phyloP scores from a whole-genome alignment of 30 jellyfish, hydroid and myxozoan species.

The Aurelia sp. region DNA sequence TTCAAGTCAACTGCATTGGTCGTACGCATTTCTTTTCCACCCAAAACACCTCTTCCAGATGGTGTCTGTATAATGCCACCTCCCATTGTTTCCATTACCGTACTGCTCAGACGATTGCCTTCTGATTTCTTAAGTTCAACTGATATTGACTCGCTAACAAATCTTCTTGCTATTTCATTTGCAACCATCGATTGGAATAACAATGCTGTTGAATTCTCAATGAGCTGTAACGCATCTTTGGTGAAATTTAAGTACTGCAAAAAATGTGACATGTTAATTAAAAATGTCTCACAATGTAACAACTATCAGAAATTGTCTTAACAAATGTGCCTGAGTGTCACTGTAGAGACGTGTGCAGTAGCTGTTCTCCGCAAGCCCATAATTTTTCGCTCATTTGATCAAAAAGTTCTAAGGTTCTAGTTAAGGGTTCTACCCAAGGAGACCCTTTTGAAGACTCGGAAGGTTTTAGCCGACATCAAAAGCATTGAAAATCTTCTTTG shows the following conservation, averaged over 20 bases:
- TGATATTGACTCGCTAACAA: slow-evolving; percentile 27
- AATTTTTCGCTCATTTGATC: too few relatives aligned
- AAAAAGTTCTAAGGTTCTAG: too few relatives aligned
- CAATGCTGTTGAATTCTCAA: too few relatives aligned
- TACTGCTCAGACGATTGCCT: slow-evolving; percentile 5
- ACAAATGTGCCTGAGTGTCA: too few relatives aligned
- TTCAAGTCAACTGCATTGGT: slow-evolving; percentile 9
- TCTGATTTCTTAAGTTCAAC: slow-evolving; percentile 44
- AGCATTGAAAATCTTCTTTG: too few relatives aligned
- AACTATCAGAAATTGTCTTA: too few relatives aligned
- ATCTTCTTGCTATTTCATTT: slow-evolving; percentile 39
- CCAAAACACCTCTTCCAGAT: slow-evolving; percentile 27
- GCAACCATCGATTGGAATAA: slow-evolving; percentile 41
- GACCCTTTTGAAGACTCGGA: too few relatives aligned
- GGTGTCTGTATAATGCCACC: slow-evolving; percentile 47
- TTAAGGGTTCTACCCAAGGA: too few relatives aligned
- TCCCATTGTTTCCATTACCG: slow-evolving; percentile 15
- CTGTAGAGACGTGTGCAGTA: too few relatives aligned
- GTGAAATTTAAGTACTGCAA: slow-evolving; percentile 30
- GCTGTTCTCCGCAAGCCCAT: too few relatives aligned
- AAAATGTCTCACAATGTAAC: neutral
- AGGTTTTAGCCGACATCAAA: too few relatives aligned
- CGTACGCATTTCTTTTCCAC: neutral
- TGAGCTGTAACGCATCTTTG: slow-evolving; percentile 8
- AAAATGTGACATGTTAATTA: neutral